These are phyloP conservation scores for Acrobasis suavella DNA, from an alignment of 2,888 invertebrate species.

Conservation along the genomic window DNA sequence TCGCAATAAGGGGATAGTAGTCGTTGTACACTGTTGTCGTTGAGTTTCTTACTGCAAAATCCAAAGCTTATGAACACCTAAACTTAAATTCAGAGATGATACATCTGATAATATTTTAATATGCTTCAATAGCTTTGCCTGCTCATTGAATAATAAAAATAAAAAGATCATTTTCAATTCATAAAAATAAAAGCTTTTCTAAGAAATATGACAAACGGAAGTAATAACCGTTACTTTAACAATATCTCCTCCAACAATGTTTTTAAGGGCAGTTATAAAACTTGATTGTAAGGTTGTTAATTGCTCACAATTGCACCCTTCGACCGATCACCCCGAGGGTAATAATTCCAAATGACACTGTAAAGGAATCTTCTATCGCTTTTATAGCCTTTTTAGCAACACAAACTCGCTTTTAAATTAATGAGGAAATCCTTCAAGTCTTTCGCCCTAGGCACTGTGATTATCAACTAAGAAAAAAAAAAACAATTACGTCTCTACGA, in stretches of 20 bases:
- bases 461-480: conserved; percentile 56
- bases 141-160: too few species aligned
- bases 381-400: conserved; percentile 41
- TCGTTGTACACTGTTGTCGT: too few species aligned
- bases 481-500: conserved; percentile 51
- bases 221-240: conserved; percentile 4
- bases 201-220: conserved; percentile 1
- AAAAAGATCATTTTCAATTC: background rate
- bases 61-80: too few species aligned
- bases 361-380: conserved; percentile 42
- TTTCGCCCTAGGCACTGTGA: conserved; percentile 39
- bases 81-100: too few species aligned
- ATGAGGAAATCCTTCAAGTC: conserved; percentile 54
- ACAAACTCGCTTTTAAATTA: conserved; percentile 50
- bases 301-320: conserved; percentile 22
- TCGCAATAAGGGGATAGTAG: too few species aligned
- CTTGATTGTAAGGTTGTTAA: conserved; percentile 22
- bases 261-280: conserved; percentile 18
- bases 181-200: background rate
- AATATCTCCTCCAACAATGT: conserved; percentile 14
- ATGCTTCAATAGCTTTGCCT: too few species aligned
- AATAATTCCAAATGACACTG: conserved; percentile 37
- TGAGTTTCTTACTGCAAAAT: too few species aligned
- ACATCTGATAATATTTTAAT: too few species aligned
- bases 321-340: conserved; percentile 17